Base-by-base conservation (phyloP, 2,888 invertebrate species). In the Rhabditoides inermis region DNA sequence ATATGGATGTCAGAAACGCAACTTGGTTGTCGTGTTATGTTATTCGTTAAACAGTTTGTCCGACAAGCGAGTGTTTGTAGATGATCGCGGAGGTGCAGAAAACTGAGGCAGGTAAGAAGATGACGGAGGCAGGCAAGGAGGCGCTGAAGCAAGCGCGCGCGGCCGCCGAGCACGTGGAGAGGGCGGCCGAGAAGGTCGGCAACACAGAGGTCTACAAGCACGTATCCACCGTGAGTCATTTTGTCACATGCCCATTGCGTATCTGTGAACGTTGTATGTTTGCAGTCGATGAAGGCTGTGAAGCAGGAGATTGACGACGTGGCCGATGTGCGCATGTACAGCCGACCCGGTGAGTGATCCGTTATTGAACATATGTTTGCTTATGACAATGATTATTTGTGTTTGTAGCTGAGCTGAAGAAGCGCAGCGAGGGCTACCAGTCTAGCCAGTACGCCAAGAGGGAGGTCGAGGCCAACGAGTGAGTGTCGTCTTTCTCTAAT, bases 51-150 rank as follows among this genome's bases (percentile, higher is more conserved):
- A 15, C 32, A 7, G n/a, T n/a, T n/a, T n/a, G n/a, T n/a, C n/a
- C n/a, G n/a, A n/a, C n/a, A n/a, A n/a, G n/a, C n/a, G n/a, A n/a
- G n/a, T n/a, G n/a, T 15, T 55, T 59, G 37, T 40, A 67, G 61
- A 63, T 68, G 1, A 75, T 94, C 1, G 90, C 91, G 72, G 94
- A 95, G 78, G 91, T 90, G 0, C 84, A 89, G 71, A 90, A 92
- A 81, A 86, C 88, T 6, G 92, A 95, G 58, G 82, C 94, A 63
- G 90, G 88, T 0, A 90, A 87, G 79, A 94, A 89, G 81, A 88
- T 90, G 36, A 84, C 85, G 30, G 84, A 84, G 78, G 77, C 87
- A 45, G 82, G 85, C n/a, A 82, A 88, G 76, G 91, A 88, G 76
- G 79, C 94, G 22, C 84, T 88, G 0, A 91, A 89, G 79, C 69